Percentiles rank a stretch among this genome's conserved stretches.
Conservation (phyloP, 2,888 invertebrate species). For the Caenorhabditis macrosperma region DNA sequence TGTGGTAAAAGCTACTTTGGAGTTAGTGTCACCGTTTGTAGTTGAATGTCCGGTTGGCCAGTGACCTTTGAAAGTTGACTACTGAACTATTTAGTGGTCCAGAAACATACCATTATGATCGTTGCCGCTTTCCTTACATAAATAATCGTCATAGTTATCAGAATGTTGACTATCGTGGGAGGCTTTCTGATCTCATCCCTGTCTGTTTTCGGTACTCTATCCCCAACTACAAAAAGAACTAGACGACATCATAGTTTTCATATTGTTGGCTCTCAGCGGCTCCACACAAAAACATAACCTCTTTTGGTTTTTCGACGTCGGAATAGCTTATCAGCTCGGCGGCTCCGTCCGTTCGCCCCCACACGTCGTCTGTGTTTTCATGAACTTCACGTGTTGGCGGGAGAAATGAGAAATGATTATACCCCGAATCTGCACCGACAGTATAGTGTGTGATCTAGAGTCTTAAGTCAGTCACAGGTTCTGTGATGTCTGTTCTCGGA, state of each 20-base stretch:
- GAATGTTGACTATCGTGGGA: background rate
- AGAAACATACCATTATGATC: background rate
- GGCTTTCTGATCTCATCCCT: background rate
- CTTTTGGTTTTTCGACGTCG: background rate
- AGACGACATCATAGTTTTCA: background rate
- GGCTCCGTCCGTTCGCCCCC: background rate
- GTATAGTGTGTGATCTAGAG: too few species aligned
- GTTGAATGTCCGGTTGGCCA: background rate
- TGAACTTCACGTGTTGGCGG: constrained; percentile 22
- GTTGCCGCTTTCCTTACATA: too few species aligned
- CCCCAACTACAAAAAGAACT: background rate
- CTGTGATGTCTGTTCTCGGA: constrained; percentile 42
- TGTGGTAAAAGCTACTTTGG: constrained; percentile 11
- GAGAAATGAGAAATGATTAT: background rate
- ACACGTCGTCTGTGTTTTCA: background rate
- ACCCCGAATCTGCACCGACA: constrained; percentile 8
- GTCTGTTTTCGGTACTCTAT: background rate
- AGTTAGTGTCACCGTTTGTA: background rate
- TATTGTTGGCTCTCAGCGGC: background rate
- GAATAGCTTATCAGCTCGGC: background rate
- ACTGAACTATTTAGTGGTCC: background rate
- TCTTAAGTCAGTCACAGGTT: constrained; percentile 44
- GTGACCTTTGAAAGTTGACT: background rate
- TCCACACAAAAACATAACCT: background rate
- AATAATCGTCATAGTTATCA: background rate